Percentiles rank a stretch among this genome's conserved stretches.
phyloP scores from a whole-genome alignment of 2,113 vertebrate genomes.

The Passer montanus region DNA sequence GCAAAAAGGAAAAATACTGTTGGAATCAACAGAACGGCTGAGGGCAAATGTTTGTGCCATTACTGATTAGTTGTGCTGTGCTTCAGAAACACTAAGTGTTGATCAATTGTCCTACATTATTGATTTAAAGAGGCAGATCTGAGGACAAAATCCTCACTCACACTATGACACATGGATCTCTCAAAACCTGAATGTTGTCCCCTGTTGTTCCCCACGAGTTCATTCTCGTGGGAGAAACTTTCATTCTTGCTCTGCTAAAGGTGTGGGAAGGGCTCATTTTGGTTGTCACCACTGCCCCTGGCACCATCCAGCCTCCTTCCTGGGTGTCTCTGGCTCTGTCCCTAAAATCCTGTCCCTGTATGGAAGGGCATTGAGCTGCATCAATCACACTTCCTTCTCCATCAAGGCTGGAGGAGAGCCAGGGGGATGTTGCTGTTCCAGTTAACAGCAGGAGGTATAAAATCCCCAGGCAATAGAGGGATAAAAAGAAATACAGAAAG shows the following conservation, averaged over 20 bases:
- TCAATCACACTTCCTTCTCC: neutral
- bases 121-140: neutral
- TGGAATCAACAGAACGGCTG: neutral
- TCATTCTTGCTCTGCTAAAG: neutral
- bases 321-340: rapidly evolving
- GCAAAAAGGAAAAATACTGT: neutral
- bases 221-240: rapidly evolving
- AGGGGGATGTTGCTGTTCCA: neutral
- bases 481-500: rapidly evolving
- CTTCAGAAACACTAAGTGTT: neutral
- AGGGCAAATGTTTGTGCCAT: neutral
- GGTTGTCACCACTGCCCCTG: neutral
- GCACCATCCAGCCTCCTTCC: neutral
- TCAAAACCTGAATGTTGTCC: neutral
- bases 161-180: rapidly evolving
- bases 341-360: neutral
- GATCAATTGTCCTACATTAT: neutral
- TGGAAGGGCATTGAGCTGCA: neutral
- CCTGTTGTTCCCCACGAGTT: neutral
- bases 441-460: neutral
- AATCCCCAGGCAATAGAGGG: neutral
- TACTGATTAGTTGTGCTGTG: neutral
- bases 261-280: rapidly evolving
- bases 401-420: slow-evolving; percentile 4
- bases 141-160: neutral